Conservation (phyloP, 2,888 invertebrate genomes). For the Agrilus mali region DNA sequence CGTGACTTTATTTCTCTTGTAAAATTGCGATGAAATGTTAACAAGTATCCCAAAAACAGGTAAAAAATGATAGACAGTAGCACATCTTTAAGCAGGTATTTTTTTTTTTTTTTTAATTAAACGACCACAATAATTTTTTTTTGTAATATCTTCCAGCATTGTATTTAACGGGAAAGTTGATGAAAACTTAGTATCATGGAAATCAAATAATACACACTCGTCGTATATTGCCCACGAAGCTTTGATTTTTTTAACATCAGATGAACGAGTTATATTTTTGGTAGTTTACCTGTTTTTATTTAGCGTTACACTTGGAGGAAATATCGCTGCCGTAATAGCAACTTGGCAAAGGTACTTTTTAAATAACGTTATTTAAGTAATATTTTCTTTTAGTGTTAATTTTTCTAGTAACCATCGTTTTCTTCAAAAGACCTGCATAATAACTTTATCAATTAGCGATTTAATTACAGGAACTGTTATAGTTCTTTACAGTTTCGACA, state of each 20-base stretch:
- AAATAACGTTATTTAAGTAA: no score
- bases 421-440: conserved; percentile 38
- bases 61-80: no score
- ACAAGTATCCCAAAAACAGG: no score
- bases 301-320: conserved; percentile 14
- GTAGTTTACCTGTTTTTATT: conserved; percentile 15
- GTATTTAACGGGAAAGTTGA: no score
- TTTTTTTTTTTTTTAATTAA: no score
- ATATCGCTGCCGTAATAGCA: conserved; percentile 16
- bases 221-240: background rate
- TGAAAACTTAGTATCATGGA: no score
- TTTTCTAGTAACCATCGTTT: conserved; percentile 35
- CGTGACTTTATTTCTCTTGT: no score
- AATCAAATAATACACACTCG: no score
- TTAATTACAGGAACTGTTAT: conserved; percentile 26
- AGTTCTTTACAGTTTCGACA: conserved; percentile 24
- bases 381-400: background rate
- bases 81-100: no score
- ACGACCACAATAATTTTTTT: no score
- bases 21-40: no score
- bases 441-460: conserved; percentile 40
- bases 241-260: conserved; percentile 3
- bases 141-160: no score
- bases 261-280: conserved; percentile 16
- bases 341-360: conserved; percentile 15